Percentiles rank a stretch among this genome's conserved stretches.
Evolutionary conservation across 2,888 invertebrate species (phyloP).

Genomic region (Lepas anatifera): DNA sequence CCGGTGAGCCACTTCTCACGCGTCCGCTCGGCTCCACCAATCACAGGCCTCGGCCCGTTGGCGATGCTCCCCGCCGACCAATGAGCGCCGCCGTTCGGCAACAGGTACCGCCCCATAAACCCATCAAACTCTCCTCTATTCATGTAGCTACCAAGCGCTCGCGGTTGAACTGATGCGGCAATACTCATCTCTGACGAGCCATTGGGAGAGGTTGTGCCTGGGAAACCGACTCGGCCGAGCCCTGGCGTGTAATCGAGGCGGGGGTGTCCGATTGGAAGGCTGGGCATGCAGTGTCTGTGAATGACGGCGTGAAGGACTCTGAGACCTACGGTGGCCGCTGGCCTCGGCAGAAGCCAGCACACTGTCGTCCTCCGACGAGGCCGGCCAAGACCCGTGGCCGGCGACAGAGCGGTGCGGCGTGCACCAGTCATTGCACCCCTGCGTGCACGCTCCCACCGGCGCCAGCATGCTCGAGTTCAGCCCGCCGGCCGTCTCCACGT

Average conservation of each 20-base stretch:
- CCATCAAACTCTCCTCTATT: conserved; percentile 13
- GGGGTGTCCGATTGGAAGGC: no score
- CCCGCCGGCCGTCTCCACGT: neutral
- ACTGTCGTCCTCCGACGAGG: neutral
- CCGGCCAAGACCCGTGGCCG: neutral
- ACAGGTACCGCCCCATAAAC: conserved; percentile 11
- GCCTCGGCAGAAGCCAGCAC: neutral
- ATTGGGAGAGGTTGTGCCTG: no score
- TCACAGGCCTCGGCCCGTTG: neutral
- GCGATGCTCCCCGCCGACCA: neutral
- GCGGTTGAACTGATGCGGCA: no score
- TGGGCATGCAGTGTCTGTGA: no score
- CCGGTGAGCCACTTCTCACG: neutral
- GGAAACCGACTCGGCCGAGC: no score
- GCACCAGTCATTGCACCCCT: no score
- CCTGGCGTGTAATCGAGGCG: no score
- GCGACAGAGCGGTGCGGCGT: neutral
- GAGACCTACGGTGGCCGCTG: no score
- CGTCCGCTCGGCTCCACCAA: neutral
- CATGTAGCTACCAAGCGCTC: no score
- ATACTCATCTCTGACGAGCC: no score
- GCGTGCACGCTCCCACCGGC: no score
- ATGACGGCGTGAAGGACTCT: no score
- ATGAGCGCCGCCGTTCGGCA: neutral
- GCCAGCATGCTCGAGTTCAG: conserved; percentile 11